A percentile compares a stretch with the other conserved stretches of the same genome.
Evolutionary conservation across 2,888 invertebrate species (phyloP).

Genomic region (Antitype chi): DNA sequence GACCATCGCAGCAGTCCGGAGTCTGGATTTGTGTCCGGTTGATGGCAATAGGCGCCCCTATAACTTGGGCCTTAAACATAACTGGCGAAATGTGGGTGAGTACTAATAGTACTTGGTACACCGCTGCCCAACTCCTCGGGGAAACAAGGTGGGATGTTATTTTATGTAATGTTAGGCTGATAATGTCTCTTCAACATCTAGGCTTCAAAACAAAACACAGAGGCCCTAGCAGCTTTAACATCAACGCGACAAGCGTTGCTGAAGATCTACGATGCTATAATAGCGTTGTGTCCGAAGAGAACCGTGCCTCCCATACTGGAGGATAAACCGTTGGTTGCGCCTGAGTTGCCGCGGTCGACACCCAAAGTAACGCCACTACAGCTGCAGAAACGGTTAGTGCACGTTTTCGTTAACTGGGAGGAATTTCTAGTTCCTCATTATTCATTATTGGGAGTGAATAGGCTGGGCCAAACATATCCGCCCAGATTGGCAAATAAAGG

Average conservation of each 20-base stretch:
- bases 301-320: constrained; percentile 90
- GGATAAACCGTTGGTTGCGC: constrained; percentile 83
- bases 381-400: constrained; percentile 85
- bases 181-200: constrained; percentile 56
- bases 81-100: too few relatives aligned
- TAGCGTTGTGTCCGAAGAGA: constrained; percentile 91
- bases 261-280: constrained; percentile 91
- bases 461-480: not conserved
- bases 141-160: too few relatives aligned
- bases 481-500: not conserved
- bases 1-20: too few relatives aligned
- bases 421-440: not conserved
- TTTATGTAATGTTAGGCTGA: not conserved
- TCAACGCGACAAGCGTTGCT: constrained; percentile 91
- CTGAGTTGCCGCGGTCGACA: constrained; percentile 79
- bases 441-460: not conserved
- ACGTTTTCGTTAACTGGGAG: constrained; percentile 2
- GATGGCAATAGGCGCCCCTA: too few relatives aligned
- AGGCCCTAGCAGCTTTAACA: constrained; percentile 91
- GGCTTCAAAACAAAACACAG: constrained; percentile 90
- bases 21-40: too few relatives aligned
- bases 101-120: too few relatives aligned
- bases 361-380: constrained; percentile 87
- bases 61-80: too few relatives aligned
- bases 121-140: too few relatives aligned